Evolutionary conservation across 2,113 vertebrate genomes (phyloP), one percentile per base, ranked within the genome.

Genomic region (Anguilla japonica): DNA sequence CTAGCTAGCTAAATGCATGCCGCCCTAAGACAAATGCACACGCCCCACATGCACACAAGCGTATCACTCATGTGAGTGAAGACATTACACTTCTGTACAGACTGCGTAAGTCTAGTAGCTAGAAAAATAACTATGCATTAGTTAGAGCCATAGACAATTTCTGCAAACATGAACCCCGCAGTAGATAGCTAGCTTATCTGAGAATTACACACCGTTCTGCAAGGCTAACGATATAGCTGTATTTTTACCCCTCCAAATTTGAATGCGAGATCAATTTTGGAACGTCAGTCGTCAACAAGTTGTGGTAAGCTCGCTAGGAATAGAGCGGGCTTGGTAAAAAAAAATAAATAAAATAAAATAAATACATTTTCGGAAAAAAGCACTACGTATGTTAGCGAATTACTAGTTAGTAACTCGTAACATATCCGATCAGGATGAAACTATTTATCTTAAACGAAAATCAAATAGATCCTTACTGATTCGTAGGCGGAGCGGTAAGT

Each of bases 401-500:
- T n/a, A n/a, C n/a, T 34, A 75, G 11, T 14, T 34, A 11, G 71
- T 71, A 71, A n/a, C 63, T n/a, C 6, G 63, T 16, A 14, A 71
- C 63, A 75, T 75, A 34, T 75, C 71, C 8, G 5, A 26, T 67
- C 22, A 67, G 60, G 60, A 67, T 34, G 6, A 75, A 75, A 75
- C 71, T 9, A 60, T 20, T 20, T 11, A 83, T 29, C n/a, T 83
- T 83, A 83, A 83, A 20, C 18, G 18, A 20, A 29, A 63, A 75
- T 16, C 26, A 16, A 41, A 13, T 41, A 60, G 26, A 60, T 92
- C 96, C 98, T 98, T 93, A 99, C 98, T 98, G 98, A 95, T 99
- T 99, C 0, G 97, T 96, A 82, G 98, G 98, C 90, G 98, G 98
- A 80, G 98, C 98, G 85, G 97, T 98, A 41, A 99, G 96, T 53